These are phyloP conservation scores for Drosophila sturtevanti DNA, from an alignment of 1,140 invertebrate species.

Conservation along the genomic window DNA sequence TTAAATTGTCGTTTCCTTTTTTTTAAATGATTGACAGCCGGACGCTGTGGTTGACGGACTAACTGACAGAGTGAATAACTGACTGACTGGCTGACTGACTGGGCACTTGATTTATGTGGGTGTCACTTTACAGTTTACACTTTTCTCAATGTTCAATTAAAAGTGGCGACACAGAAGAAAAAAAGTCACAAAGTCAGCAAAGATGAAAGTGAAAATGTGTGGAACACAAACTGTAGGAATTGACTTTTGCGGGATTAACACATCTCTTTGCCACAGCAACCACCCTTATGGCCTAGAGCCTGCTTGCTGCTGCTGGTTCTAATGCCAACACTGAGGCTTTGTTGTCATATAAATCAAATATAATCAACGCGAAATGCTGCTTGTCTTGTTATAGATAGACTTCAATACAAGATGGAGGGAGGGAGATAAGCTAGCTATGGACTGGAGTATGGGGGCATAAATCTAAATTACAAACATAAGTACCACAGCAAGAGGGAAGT, in stretches of 20 bases:
- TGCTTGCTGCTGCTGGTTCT: neutral
- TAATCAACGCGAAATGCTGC: constrained; percentile 68
- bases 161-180: constrained; percentile 21
- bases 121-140: constrained; percentile 37
- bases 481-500: neutral
- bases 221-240: too few species aligned
- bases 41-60: constrained; percentile 55
- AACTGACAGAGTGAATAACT: neutral
- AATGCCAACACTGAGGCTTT: constrained; percentile 2
- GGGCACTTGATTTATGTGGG: constrained; percentile 60
- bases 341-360: constrained; percentile 76
- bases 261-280: constrained; percentile 33
- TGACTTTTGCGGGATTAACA: constrained; percentile 57
- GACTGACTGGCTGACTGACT: neutral
- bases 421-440: constrained; percentile 25
- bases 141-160: constrained; percentile 63
- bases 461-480: constrained; percentile 70
- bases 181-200: constrained; percentile 38
- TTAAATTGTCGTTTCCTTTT: constrained; percentile 69
- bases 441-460: constrained; percentile 47
- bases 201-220: neutral
- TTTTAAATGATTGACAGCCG: constrained; percentile 71
- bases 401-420: constrained; percentile 37
- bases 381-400: constrained; percentile 57
- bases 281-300: constrained; percentile 42